phyloP scores from a whole-genome alignment of 2,888 invertebrate genomes.

The Scelioninae gen. 1 region DNA sequence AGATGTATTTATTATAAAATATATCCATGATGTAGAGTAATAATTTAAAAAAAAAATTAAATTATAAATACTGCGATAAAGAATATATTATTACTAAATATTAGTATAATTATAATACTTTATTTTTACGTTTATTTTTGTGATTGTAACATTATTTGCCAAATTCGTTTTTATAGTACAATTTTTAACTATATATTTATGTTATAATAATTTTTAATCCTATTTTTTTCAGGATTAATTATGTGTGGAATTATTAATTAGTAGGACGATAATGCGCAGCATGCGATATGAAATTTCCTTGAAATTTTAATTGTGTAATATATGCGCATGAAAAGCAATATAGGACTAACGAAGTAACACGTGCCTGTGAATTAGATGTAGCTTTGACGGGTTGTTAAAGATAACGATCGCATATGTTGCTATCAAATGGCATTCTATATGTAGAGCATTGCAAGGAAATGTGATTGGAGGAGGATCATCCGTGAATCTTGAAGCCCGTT shows the following conservation, averaged over 20 bases:
- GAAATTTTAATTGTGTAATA: slow-evolving; percentile 6
- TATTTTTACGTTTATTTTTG: no score
- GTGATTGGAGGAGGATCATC: slow-evolving; percentile 57
- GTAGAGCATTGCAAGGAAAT: slow-evolving; percentile 47
- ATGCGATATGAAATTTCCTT: slow-evolving; percentile 8
- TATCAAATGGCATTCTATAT: slow-evolving; percentile 44
- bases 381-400: slow-evolving; percentile 58
- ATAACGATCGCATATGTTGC: slow-evolving; percentile 54
- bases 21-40: no score
- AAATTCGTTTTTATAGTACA: no score
- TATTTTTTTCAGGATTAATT: no score
- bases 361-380: slow-evolving; percentile 39
- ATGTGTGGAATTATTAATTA: no score
- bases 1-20: no score
- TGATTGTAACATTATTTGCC: no score
- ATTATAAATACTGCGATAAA: no score
- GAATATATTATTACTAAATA: no score
- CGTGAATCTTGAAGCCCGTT: slow-evolving; percentile 62
- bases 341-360: slow-evolving; percentile 25
- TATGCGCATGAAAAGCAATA: slow-evolving; percentile 21
- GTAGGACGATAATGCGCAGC: neutral
- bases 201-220: neutral
- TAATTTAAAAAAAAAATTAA: no score
- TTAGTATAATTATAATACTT: no score
- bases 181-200: neutral